These are phyloP conservation scores for Drosophila nasuta DNA, from an alignment of 1,140 invertebrate species.

Conservation along the genomic window DNA sequence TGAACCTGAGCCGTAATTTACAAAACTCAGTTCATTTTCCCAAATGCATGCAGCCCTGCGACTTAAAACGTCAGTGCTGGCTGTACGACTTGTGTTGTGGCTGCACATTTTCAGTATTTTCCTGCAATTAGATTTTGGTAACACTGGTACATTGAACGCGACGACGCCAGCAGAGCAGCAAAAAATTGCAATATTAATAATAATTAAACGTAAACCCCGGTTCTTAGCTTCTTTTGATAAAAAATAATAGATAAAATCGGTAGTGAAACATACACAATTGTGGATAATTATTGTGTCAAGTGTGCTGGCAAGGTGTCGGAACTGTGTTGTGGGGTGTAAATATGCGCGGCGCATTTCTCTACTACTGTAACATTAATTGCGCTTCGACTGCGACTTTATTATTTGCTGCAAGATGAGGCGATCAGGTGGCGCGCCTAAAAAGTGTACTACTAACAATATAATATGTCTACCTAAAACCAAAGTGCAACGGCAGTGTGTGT, in stretches of 20 bases:
- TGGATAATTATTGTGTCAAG: neutral
- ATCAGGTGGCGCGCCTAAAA: constrained; percentile 56
- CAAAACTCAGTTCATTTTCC: neutral
- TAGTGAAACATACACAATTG: constrained; percentile 24
- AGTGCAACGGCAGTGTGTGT: constrained; percentile 42
- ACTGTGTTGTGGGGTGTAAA: constrained; percentile 39
- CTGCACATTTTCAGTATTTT: constrained; percentile 31
- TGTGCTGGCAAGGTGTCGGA: constrained; percentile 37
- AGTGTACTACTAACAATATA: constrained; percentile 34
- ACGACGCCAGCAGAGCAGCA: constrained; percentile 73
- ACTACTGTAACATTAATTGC: constrained; percentile 64
- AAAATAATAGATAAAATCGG: constrained; percentile 13
- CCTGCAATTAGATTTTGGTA: neutral
- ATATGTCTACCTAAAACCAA: constrained; percentile 23
- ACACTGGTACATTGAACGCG: constrained; percentile 56
- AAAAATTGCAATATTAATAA: constrained; percentile 74
- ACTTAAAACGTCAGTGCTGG: constrained; percentile 13
- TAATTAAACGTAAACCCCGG: constrained; percentile 32
- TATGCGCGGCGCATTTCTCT: constrained; percentile 67
- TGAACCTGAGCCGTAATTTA: no score
- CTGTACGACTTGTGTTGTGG: constrained; percentile 29
- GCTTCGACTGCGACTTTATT: constrained; percentile 54
- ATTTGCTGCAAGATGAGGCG: constrained; percentile 57
- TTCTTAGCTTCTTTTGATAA: constrained; percentile 10
- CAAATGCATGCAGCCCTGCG: constrained; percentile 23